Evolutionary conservation across 92 coral and sea anemone genomes (phyloP).

Genomic region (Phenganax marumi): DNA sequence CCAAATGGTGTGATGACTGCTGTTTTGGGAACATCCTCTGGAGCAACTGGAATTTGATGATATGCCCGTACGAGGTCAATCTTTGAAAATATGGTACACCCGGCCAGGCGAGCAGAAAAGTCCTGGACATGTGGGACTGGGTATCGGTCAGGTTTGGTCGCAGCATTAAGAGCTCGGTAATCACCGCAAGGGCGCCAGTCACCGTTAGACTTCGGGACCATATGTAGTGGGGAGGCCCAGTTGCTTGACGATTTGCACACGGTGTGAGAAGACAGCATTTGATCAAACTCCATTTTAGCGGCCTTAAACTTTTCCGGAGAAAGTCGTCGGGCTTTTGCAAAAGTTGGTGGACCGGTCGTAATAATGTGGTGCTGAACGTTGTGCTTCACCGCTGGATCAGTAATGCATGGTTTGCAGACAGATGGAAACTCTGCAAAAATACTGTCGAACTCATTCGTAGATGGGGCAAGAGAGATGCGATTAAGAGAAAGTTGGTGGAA

Average conservation of each 20-base stretch:
- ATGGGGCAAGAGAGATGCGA: no score
- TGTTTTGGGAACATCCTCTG: no score
- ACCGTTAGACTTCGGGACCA: no score
- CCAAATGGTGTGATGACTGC: no score
- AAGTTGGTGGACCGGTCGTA: no score
- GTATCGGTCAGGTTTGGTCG: no score
- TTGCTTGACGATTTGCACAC: neutral
- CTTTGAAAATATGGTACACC: neutral
- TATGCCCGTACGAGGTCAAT: neutral
- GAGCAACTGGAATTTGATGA: no score
- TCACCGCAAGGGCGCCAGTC: no score
- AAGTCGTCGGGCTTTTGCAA: no score
- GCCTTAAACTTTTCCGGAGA: neutral
- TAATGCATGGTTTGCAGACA: neutral
- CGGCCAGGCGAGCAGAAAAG: neutral
- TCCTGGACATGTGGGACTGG: neutral
- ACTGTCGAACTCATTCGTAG: neutral
- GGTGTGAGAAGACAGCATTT: neutral
- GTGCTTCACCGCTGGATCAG: neutral
- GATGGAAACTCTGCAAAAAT: neutral
- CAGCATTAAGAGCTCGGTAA: no score
- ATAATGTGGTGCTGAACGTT: no score
- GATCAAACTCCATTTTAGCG: neutral
- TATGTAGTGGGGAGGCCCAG: no score
- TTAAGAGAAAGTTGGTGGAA: neutral